Conservation (phyloP, 2,113 vertebrate genomes). For the Ochotona princeps region DNA sequence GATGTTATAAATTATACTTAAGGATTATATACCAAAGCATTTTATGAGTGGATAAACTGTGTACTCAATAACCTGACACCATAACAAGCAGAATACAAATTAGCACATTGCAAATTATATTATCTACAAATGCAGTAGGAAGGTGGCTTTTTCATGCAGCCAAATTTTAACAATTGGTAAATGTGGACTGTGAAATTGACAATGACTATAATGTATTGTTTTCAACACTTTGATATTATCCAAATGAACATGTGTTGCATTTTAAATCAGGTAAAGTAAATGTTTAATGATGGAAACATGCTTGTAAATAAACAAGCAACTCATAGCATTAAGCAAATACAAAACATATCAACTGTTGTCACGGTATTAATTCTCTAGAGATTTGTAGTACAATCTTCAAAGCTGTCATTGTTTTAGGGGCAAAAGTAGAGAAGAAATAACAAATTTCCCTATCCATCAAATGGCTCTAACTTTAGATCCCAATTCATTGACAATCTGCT, state of each 20-base stretch:
- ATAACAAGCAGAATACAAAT: constrained; percentile 10
- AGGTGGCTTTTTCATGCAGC: not conserved
- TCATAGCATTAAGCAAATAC: constrained; percentile 43
- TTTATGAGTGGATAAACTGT: constrained; percentile 21
- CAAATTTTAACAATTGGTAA: constrained; percentile 36
- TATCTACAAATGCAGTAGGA: not conserved
- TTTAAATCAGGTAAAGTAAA: constrained; percentile 32
- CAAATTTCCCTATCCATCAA: constrained; percentile 46
- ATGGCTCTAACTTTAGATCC: constrained; percentile 24
- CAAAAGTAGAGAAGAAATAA: constrained; percentile 53
- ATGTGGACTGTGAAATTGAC: not conserved
- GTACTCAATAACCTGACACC: not conserved
- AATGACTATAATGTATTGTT: constrained; percentile 29
- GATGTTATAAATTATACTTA: constrained; percentile 20
- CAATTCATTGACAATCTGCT: constrained; percentile 65
- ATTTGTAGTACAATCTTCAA: constrained; percentile 39
- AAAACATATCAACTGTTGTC: not conserved
- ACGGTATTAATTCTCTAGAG: constrained; percentile 38
- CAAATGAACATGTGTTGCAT: constrained; percentile 41
- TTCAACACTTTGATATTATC: constrained; percentile 2
- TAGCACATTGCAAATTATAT: not conserved
- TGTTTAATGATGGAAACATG: constrained; percentile 38
- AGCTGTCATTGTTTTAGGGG: constrained; percentile 10
- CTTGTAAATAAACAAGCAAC: constrained; percentile 43
- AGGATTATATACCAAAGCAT: not conserved